These are phyloP conservation scores for Pteromalus puparum DNA, from an alignment of 1,140 invertebrate genomes.

Conservation along the genomic window DNA sequence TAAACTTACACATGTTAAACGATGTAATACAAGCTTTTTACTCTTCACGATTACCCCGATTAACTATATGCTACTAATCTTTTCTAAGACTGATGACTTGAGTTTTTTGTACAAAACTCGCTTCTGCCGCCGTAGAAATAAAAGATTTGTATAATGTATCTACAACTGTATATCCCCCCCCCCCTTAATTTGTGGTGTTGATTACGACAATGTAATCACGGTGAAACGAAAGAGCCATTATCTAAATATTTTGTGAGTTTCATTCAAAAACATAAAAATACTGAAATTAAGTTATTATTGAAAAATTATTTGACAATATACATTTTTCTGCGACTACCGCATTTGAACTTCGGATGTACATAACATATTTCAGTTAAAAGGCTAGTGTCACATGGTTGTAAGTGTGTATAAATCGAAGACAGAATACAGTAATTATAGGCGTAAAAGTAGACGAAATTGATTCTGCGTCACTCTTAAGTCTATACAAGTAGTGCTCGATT, in stretches of 20 bases:
- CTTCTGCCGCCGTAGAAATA: slow-evolving; percentile 34
- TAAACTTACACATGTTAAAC: slow-evolving; percentile 65
- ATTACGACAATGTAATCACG: slow-evolving; percentile 36
- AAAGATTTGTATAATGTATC: slow-evolving; percentile 22
- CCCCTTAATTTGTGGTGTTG: neutral
- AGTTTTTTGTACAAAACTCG: slow-evolving; percentile 43
- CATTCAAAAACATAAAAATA: slow-evolving; percentile 48
- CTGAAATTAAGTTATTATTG: slow-evolving; percentile 50
- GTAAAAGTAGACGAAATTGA: slow-evolving; percentile 44
- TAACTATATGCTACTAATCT: slow-evolving; percentile 38
- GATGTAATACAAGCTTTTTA: slow-evolving; percentile 48
- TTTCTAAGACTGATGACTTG: slow-evolving; percentile 40
- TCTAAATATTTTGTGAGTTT: slow-evolving; percentile 33
- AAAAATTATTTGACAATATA: slow-evolving; percentile 50
- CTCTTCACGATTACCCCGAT: slow-evolving; percentile 50
- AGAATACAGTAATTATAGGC: slow-evolving; percentile 47
- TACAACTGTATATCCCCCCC: slow-evolving; percentile 10
- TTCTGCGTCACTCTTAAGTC: slow-evolving; percentile 40
- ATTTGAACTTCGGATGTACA: slow-evolving; percentile 39
- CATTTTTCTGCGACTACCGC: slow-evolving; percentile 30
- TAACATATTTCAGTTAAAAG: slow-evolving; percentile 39
- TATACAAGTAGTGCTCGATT: slow-evolving; percentile 49
- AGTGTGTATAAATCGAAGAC: slow-evolving; percentile 52
- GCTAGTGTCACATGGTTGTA: slow-evolving; percentile 32
- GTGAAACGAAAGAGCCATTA: neutral